Conservation (phyloP, 1,140 invertebrate genomes). For the Euura lappo region DNA sequence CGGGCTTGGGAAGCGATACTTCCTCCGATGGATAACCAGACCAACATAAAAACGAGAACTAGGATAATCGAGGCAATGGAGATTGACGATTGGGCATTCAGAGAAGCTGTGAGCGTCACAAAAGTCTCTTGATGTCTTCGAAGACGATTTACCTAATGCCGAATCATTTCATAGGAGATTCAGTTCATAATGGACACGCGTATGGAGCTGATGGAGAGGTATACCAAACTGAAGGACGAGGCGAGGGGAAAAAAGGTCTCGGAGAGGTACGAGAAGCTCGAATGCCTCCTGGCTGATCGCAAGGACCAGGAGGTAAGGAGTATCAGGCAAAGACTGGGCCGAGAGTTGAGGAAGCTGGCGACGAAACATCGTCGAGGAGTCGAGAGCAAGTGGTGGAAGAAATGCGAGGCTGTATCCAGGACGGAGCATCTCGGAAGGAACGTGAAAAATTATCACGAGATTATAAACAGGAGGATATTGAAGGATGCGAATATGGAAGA, state of each 20-base stretch:
- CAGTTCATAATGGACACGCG: slow-evolving; percentile 66
- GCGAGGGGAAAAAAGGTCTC: slow-evolving; percentile 54
- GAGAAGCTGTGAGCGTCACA: slow-evolving; percentile 63
- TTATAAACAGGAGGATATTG: slow-evolving; percentile 30
- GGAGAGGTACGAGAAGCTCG: slow-evolving; percentile 38
- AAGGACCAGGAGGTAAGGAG: slow-evolving; percentile 37
- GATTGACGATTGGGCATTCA: slow-evolving; percentile 68
- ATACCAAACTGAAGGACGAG: slow-evolving; percentile 51
- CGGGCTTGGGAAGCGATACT: slow-evolving; percentile 65
- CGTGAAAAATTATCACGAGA: slow-evolving; percentile 52
- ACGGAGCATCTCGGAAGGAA: slow-evolving; percentile 45
- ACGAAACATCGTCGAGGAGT: slow-evolving; percentile 44
- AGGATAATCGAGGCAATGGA: slow-evolving; percentile 69
- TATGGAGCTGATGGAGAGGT: slow-evolving; percentile 60
- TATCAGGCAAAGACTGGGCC: slow-evolving; percentile 42
- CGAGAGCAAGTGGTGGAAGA: slow-evolving; percentile 46
- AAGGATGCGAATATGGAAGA: slow-evolving; percentile 31
- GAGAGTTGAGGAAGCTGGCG: slow-evolving; percentile 65
- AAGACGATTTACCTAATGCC: slow-evolving; percentile 13
- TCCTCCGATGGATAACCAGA: slow-evolving; percentile 58
- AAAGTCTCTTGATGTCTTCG: slow-evolving; percentile 15
- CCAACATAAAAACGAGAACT: slow-evolving; percentile 61
- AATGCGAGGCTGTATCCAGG: slow-evolving; percentile 51
- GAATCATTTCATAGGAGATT: slow-evolving; percentile 62
- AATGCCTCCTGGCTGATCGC: slow-evolving; percentile 30